phyloP scores from a whole-genome alignment of 2,797 vertebrate genomes.

The Fundulus diaphanus region DNA sequence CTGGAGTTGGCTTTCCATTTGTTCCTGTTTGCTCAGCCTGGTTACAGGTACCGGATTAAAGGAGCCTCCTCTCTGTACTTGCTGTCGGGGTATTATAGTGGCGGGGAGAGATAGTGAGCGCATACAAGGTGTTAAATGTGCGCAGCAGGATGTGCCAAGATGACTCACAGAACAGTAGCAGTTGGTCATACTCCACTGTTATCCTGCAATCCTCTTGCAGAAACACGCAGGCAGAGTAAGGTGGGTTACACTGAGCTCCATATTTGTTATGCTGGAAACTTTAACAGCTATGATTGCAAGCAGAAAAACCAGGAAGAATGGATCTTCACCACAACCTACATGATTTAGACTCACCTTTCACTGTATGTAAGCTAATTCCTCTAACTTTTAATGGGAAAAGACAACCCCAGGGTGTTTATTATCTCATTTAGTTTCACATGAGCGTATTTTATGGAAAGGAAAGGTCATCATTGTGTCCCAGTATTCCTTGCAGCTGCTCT shows the following conservation, averaged over 20 bases:
- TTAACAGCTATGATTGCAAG: neutral
- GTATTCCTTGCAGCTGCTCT: neutral
- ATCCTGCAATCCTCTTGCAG: slow-evolving; percentile 38
- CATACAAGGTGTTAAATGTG: slow-evolving; percentile 26
- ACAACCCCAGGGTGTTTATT: neutral
- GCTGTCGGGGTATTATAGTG: slow-evolving; percentile 18
- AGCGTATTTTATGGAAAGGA: neutral
- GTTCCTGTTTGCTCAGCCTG: slow-evolving; percentile 13
- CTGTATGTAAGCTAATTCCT: neutral
- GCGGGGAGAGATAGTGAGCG: slow-evolving; percentile 12
- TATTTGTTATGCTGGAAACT: neutral
- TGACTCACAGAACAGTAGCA: slow-evolving; percentile 60
- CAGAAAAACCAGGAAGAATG: neutral
- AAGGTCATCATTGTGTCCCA: neutral
- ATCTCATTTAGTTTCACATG: neutral
- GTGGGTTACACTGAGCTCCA: neutral
- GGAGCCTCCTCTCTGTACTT: neutral
- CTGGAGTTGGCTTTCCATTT: neutral
- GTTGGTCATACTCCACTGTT: slow-evolving; percentile 59
- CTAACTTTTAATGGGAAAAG: neutral
- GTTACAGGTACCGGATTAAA: slow-evolving; percentile 19
- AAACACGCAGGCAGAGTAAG: neutral
- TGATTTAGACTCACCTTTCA: neutral
- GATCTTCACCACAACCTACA: neutral
- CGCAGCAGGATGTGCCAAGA: slow-evolving; percentile 26